These are phyloP conservation scores for Forficula auricularia DNA, from an alignment of 1,140 invertebrate genomes.

Conservation along the genomic window DNA sequence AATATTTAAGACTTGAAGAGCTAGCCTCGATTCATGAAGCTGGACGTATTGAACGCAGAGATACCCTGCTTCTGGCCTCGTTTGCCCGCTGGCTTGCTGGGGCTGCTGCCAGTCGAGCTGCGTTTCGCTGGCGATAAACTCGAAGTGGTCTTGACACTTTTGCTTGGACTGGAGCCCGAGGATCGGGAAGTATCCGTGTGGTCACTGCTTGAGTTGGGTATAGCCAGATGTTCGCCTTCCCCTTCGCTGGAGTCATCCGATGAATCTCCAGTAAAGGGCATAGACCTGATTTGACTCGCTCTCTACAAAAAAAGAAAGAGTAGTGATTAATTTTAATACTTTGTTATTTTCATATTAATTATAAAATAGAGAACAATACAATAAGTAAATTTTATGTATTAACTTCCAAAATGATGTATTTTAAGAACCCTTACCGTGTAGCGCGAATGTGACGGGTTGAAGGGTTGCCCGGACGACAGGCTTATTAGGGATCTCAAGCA, in stretches of 20 bases:
- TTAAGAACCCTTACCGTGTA: too few species aligned
- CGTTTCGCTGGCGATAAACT: conserved; percentile 67
- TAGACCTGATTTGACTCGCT: conserved; percentile 85
- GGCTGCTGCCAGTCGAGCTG: conserved; percentile 64
- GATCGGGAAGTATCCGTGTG: conserved; percentile 10
- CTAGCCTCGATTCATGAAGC: too few species aligned
- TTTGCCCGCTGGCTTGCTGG: conserved; percentile 26
- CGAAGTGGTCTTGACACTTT: conserved; percentile 66
- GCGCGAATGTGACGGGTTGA: too few species aligned
- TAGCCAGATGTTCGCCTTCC: conserved; percentile 32
- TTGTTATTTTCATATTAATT: conserved; percentile 2
- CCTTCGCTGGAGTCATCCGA: conserved; percentile 86
- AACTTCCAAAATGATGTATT: too few species aligned
- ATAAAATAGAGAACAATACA: neutral
- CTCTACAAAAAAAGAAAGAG: conserved; percentile 36
- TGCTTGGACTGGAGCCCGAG: conserved; percentile 58
- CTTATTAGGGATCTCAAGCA: too few species aligned
- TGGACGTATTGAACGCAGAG: too few species aligned
- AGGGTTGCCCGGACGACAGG: too few species aligned
- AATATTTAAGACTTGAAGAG: too few species aligned
- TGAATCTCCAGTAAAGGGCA: conserved; percentile 89
- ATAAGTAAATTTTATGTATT: neutral
- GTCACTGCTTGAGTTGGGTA: conserved; percentile 10
- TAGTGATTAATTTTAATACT: conserved; percentile 7
- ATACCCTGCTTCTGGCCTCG: conserved; percentile 38